A percentile compares a stretch with the other conserved stretches of the same genome.
These are phyloP conservation scores for Argya squamiceps DNA, from an alignment of 2,797 vertebrate genomes.

Conservation along the genomic window DNA sequence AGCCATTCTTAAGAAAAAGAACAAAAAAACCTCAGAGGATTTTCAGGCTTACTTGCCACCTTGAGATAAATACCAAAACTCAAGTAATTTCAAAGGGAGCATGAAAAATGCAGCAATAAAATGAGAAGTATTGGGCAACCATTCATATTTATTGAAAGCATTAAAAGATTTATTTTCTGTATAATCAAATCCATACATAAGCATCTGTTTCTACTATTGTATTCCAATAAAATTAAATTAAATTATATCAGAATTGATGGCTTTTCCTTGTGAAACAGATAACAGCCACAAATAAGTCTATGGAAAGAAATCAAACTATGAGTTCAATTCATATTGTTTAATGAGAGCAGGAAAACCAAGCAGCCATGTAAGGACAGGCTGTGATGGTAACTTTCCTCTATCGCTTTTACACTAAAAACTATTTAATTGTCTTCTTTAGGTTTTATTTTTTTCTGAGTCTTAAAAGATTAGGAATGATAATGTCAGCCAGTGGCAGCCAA, in stretches of 20 bases:
- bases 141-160: not conserved
- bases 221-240: conserved; percentile 15
- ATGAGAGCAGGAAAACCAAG: not conserved
- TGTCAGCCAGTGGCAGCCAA: not conserved
- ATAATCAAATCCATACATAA: not conserved
- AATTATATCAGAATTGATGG: not conserved
- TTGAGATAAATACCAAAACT: not conserved
- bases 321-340: not conserved
- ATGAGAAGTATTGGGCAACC: not conserved
- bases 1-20: not conserved
- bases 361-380: not conserved
- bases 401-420: not conserved
- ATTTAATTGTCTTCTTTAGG: not conserved
- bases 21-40: not conserved
- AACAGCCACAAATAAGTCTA: not conserved
- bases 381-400: not conserved
- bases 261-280: not conserved
- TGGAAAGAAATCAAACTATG: not conserved
- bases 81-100: not conserved
- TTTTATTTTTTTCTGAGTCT: not conserved
- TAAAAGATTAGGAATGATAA: not conserved
- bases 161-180: not conserved
- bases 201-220: not conserved
- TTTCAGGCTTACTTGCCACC: not conserved
- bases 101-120: not conserved